Base-by-base conservation (phyloP, 2,888 invertebrate genomes). In the Cosmia trapezina region DNA sequence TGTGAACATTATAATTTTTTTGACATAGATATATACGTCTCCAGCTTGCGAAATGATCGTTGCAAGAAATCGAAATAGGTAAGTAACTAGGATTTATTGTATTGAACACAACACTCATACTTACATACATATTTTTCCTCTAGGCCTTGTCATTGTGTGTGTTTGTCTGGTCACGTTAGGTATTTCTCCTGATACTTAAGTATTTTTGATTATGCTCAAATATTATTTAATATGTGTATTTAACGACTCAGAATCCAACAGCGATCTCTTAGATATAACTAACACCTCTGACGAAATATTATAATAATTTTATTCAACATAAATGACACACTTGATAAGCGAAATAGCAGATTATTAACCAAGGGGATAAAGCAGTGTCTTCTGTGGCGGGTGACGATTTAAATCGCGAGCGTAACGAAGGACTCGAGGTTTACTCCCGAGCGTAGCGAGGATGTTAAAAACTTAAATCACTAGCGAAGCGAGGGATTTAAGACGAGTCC, bases 121-220 rank as follows among this genome's bases (percentile, higher is more conserved):
- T 33, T 17, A 11, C 1, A 11, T n/a, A 51, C 5, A 45, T 28
- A 47, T 43, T 54, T 49, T 60, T 78, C 43, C 9, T 54, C 37
- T 81, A 76, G 65, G 81, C 81, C 62, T 59, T 81, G 51, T 47
- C 28, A 28, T 41, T 54, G 12, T 11, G 49, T 37, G 33, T 28
- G 3, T 67, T 73, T 43, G 7, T 47, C 4, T 22, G 11, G 11
- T 66, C 47, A 47, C 4, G 9, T 51, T 49, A n/a, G n/a, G n/a
- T n/a, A 12, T 3, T 49, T 60, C 60, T 53, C 14, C 12, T 9
- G n/a, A 8, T 61, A 47, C n/a, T 4, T 19, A 63, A 22, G 8
- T 45, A 45, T 45, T 49, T 62, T 7, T 43, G 41, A 41, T 67
- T 71, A 19, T 51, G 22, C 43, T 67, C 12, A 67, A 66, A 73